phyloP scores from a whole-genome alignment of 2,888 invertebrate species.

The Drosophila neoperkinsi region DNA sequence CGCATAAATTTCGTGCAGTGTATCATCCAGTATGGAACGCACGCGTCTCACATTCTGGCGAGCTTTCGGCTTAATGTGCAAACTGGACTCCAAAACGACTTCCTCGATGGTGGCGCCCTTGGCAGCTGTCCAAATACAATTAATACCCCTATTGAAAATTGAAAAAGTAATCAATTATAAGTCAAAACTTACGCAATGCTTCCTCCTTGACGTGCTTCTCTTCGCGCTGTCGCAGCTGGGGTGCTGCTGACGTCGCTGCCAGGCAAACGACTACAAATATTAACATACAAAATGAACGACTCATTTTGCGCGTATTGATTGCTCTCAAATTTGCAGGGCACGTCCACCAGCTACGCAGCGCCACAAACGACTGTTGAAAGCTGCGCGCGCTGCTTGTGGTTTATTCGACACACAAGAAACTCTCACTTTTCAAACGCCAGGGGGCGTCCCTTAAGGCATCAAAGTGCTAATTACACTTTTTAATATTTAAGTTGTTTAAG shows the following conservation, averaged over 20 bases:
- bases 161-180: constrained; percentile 14
- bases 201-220: constrained; percentile 75
- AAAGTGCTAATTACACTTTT: constrained; percentile 57
- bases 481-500: constrained; percentile 62
- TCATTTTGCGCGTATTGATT: constrained; percentile 51
- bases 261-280: constrained; percentile 56
- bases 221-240: constrained; percentile 71
- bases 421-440: constrained; percentile 70
- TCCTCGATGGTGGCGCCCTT: constrained; percentile 84
- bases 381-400: constrained; percentile 43
- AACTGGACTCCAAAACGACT: constrained; percentile 86
- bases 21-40: constrained; percentile 49
- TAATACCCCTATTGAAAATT: constrained; percentile 9
- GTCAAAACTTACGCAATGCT: constrained; percentile 71
- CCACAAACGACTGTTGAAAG: constrained; percentile 46
- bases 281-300: constrained; percentile 57
- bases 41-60: constrained; percentile 60
- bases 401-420: constrained; percentile 43
- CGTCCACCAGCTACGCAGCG: constrained; percentile 60
- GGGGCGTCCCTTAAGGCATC: constrained; percentile 45
- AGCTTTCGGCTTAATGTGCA: constrained; percentile 85
- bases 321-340: constrained; percentile 31
- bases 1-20: constrained; percentile 47
- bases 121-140: constrained; percentile 53
- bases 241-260: constrained; percentile 53